Evolutionary conservation across 2,113 vertebrate genomes (phyloP).

Genomic region (Galeopterus variegatus): DNA sequence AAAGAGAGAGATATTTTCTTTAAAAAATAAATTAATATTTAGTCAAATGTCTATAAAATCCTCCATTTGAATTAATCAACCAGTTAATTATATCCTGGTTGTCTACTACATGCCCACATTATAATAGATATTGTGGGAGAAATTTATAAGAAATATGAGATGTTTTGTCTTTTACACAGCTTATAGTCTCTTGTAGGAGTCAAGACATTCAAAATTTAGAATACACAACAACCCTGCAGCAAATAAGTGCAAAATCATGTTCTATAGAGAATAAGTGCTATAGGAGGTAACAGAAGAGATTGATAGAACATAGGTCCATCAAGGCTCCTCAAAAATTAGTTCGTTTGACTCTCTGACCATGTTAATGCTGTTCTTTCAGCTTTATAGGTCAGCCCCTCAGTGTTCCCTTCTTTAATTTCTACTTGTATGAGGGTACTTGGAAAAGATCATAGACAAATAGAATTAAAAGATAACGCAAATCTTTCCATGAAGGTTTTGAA

Average conservation of each 20-base stretch:
- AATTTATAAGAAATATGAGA: constrained; percentile 31
- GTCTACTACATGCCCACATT: background rate
- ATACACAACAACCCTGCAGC: background rate
- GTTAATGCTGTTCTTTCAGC: background rate
- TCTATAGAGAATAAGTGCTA: background rate
- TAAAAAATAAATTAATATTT: constrained; percentile 37
- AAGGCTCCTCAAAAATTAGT: constrained; percentile 11
- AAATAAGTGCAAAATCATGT: background rate
- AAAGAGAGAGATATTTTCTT: background rate
- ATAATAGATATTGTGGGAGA: background rate
- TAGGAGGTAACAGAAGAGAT: background rate
- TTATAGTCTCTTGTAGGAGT: background rate
- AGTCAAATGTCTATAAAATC: background rate
- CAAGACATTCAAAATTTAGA: background rate
- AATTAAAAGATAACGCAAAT: too few relatives aligned
- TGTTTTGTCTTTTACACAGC: background rate
- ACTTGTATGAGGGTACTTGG: background rate
- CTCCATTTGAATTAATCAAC: background rate
- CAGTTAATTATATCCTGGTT: background rate
- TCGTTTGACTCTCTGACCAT: background rate
- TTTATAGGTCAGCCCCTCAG: background rate
- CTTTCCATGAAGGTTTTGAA: too few relatives aligned
- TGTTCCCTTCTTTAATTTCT: constrained; percentile 33
- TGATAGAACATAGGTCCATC: background rate
- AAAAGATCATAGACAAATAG: too few relatives aligned